These are phyloP conservation scores for Orchestia grillus DNA, from an alignment of 1,140 invertebrate species.

Conservation along the genomic window DNA sequence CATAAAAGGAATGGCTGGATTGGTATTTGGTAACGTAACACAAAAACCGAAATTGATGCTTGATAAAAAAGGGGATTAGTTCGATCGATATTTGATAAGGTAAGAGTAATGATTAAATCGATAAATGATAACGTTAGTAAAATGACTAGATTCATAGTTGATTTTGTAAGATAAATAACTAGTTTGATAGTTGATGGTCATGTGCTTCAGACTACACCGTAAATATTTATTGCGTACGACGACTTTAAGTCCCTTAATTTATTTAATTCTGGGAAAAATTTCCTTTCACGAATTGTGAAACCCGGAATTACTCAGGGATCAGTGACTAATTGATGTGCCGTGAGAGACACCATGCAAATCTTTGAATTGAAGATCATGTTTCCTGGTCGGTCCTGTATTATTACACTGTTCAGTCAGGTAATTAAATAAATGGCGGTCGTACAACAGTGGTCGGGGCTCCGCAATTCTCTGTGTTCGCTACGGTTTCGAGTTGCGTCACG, in stretches of 20 bases:
- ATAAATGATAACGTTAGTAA: too few species aligned
- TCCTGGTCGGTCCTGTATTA: not conserved
- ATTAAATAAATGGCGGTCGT: not conserved
- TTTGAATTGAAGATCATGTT: not conserved
- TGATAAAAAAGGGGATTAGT: too few species aligned
- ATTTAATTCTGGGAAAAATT: not conserved
- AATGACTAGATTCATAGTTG: too few species aligned
- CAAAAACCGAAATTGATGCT: too few species aligned
- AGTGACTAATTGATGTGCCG: not conserved
- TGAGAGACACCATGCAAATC: not conserved
- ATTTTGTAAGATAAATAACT: too few species aligned
- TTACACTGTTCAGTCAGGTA: not conserved
- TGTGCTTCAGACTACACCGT: not conserved
- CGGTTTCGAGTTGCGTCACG: not conserved
- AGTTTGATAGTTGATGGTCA: not conserved
- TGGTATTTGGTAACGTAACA: too few species aligned
- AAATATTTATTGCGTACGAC: not conserved
- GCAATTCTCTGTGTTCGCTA: not conserved
- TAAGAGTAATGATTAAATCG: too few species aligned
- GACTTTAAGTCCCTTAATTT: not conserved
- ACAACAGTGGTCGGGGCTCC: not conserved
- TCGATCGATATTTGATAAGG: too few species aligned
- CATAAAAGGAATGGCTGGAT: too few species aligned
- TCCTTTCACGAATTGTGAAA: not conserved
- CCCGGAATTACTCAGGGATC: not conserved